Conservation (phyloP, 2,113 vertebrate species). For the Rhabdornis inornatus region DNA sequence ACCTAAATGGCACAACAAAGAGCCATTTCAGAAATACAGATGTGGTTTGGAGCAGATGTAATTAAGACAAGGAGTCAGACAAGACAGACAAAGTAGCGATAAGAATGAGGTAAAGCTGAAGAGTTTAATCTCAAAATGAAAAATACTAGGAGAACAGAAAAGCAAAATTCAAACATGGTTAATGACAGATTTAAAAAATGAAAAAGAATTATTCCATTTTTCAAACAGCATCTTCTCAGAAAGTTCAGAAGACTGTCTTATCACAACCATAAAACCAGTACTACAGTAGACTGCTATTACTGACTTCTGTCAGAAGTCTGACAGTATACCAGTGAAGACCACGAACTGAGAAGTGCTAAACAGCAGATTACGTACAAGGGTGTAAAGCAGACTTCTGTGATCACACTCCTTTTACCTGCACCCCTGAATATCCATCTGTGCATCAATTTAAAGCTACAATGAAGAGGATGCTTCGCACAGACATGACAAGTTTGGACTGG, state of each 20-base stretch:
- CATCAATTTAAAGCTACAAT: neutral
- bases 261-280: neutral
- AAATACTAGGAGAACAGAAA: neutral
- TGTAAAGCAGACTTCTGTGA: neutral
- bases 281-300: neutral
- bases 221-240: neutral
- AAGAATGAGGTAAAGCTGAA: neutral
- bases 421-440: neutral
- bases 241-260: neutral
- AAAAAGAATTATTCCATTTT: neutral
- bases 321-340: neutral
- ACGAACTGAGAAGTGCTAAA: neutral
- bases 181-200: neutral
- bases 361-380: neutral
- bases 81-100: neutral
- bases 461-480: fast-evolving
- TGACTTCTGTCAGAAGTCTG: neutral
- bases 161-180: neutral
- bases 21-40: neutral
- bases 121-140: neutral
- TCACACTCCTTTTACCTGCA: neutral
- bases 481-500: neutral
- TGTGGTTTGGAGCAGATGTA: neutral
- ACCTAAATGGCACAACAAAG: neutral
- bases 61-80: neutral